Conservation (phyloP, 2,888 invertebrate genomes). For the Megalurothrips usitatus region DNA sequence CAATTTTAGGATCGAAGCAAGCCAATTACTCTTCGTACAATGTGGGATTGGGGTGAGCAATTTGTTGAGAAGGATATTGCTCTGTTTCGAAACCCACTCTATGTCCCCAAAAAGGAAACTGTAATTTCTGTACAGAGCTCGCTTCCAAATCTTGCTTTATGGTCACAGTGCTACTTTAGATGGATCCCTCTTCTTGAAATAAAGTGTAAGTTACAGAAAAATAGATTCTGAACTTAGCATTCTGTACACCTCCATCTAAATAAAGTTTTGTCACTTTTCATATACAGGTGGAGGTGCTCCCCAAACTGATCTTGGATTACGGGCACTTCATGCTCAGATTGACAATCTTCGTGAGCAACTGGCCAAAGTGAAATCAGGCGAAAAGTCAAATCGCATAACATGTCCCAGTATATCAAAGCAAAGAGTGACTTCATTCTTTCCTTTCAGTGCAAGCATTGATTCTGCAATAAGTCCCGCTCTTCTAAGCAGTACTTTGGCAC, state of each 20-base stretch:
- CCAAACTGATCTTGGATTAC: not conserved
- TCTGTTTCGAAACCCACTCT: slow-evolving; percentile 82
- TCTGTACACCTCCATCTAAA: not conserved
- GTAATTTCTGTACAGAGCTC: slow-evolving; percentile 44
- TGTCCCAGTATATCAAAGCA: not conserved
- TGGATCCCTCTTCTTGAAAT: slow-evolving; percentile 82
- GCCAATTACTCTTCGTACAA: slow-evolving; percentile 63
- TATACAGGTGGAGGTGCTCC: not conserved
- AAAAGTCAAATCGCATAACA: not conserved
- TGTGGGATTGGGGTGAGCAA: slow-evolving; percentile 90
- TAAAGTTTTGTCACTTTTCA: slow-evolving; percentile 2
- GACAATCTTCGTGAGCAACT: not conserved
- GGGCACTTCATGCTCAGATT: slow-evolving; percentile 14
- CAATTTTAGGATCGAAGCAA: slow-evolving; percentile 47
- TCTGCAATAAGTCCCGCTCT: slow-evolving; percentile 51
- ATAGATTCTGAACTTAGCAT: no score
- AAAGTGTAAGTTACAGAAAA: slow-evolving; percentile 27
- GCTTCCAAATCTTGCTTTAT: slow-evolving; percentile 62
- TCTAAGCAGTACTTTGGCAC: slow-evolving; percentile 47
- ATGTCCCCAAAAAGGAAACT: slow-evolving; percentile 50
- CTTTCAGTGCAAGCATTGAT: slow-evolving; percentile 49
- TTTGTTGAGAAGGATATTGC: slow-evolving; percentile 75
- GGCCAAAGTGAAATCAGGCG: not conserved
- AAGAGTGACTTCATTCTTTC: slow-evolving; percentile 46
- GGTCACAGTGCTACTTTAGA: slow-evolving; percentile 86